Conservation (phyloP, 1,140 invertebrate species). For the Pseudobourletiella spinata region DNA sequence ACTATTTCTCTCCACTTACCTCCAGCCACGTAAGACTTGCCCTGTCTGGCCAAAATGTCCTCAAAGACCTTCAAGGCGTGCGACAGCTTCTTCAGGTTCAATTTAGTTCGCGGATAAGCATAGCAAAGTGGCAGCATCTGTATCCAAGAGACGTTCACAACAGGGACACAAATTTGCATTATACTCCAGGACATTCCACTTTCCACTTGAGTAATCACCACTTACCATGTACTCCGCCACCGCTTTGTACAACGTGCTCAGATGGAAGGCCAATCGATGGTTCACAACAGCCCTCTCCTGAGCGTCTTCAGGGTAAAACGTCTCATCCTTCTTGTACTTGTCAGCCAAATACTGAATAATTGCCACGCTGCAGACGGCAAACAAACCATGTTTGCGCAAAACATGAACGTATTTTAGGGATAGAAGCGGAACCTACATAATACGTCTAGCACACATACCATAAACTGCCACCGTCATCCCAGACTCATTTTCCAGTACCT, state of each 20-base stretch:
- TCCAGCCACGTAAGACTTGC: conserved; percentile 55
- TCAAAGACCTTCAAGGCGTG: conserved; percentile 58
- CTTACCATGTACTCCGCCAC: conserved; percentile 57
- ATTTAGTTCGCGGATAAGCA: conserved; percentile 55
- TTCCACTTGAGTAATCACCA: conserved; percentile 18
- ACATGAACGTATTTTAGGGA: no score
- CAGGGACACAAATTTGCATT: no score
- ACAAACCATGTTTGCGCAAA: no score
- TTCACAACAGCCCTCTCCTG: conserved; percentile 60
- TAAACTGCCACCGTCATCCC: no score
- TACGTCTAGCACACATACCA: no score
- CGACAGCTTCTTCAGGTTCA: conserved; percentile 54
- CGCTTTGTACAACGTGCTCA: conserved; percentile 60
- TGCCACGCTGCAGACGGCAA: conserved; percentile 56
- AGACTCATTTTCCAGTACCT: no score
- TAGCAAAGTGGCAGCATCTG: conserved; percentile 62
- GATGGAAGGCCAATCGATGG: conserved; percentile 63
- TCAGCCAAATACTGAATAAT: conserved; percentile 68
- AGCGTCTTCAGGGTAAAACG: conserved; percentile 59
- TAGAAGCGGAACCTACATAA: no score
- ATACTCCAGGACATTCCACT: no score
- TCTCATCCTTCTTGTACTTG: conserved; percentile 53
- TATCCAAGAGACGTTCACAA: no score
- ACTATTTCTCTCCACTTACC: conserved; percentile 43
- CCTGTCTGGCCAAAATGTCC: conserved; percentile 51